Base-by-base conservation (phyloP, 2,888 invertebrate species). In the Mantis religiosa region DNA sequence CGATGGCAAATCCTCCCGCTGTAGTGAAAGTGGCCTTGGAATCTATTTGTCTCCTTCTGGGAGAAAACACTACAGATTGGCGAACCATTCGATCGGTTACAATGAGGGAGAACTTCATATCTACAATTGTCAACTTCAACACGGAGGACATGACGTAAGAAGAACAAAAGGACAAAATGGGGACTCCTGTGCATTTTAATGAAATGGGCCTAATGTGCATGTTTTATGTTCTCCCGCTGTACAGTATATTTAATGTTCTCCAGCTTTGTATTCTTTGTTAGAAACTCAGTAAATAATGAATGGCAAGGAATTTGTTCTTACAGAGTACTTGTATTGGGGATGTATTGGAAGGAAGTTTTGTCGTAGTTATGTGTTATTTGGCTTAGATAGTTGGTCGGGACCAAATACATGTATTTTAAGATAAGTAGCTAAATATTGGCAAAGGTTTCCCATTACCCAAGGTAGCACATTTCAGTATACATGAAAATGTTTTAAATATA, bases 71-170 rank as follows among this genome's bases (percentile, higher is more conserved):
- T 89, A 96, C 96, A 93, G 98, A 98, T 92, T 99, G 99, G 99
- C 98, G 98, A 94, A 96, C 97, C 91, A 98, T 98, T 94, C 96
- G 97, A 90, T 96, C 97, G 91, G 96, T 97, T 91, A 96, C 98
- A 93, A 98, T 98, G 95, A 96, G 97, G 94, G 99, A 99, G 94
- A 98, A 98, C 95, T 98, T 98, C 94, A 98, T 98, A 94, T 96
- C 97, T 89, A 97, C 97, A 91, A 98, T 98, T 93, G 97, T 98
- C 94, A 98, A 98, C 95, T 98, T 98, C 96, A 97, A 97, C 94
- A 98, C 98, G 91, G 97, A 98, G 93, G 96, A 96, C 93, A 96
- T 99, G 94, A 97, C 97, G 97, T 98, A 98, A 95, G 96, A 96
- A 83, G 91, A 91, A 83, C 7, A 34, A 71, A 25, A 71, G 20